Evolutionary conservation across 2,797 vertebrate genomes (phyloP).

Genomic region (Galago senegalensis): DNA sequence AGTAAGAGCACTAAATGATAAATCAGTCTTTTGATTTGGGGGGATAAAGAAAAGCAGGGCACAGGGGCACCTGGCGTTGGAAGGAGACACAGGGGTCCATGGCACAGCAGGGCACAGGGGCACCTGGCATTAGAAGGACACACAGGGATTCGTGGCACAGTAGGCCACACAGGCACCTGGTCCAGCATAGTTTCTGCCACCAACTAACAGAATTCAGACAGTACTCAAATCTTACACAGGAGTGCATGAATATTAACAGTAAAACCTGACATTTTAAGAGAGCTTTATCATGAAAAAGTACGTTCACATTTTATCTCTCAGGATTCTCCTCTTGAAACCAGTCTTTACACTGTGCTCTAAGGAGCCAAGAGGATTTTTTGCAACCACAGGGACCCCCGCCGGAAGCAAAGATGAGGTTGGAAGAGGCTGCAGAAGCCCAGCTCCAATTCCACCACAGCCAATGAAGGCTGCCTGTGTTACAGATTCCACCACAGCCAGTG

Average conservation of each 20-base stretch:
- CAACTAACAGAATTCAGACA: neutral
- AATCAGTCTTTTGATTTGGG: neutral
- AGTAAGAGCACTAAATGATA: neutral
- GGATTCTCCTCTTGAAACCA: neutral
- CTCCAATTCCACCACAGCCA: neutral
- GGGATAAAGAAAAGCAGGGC: neutral
- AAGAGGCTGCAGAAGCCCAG: neutral
- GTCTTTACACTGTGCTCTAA: neutral
- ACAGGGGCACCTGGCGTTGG: neutral
- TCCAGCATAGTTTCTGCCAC: no score
- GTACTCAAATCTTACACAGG: neutral
- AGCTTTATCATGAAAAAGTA: neutral
- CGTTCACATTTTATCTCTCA: neutral
- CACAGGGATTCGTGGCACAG: rapidly evolving
- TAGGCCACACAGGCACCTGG: neutral
- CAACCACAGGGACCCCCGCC: neutral
- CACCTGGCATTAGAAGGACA: neutral
- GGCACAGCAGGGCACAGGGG: no score
- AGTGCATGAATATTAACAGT: neutral
- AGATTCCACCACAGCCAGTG: neutral
- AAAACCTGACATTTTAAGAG: neutral
- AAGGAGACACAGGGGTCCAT: neutral
- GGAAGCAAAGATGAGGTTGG: no score
- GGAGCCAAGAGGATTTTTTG: neutral
- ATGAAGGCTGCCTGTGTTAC: neutral